Evolutionary conservation across 2,888 invertebrate genomes (phyloP), one percentile per base, ranked within the genome.

Genomic region (Uropetala carovei): DNA sequence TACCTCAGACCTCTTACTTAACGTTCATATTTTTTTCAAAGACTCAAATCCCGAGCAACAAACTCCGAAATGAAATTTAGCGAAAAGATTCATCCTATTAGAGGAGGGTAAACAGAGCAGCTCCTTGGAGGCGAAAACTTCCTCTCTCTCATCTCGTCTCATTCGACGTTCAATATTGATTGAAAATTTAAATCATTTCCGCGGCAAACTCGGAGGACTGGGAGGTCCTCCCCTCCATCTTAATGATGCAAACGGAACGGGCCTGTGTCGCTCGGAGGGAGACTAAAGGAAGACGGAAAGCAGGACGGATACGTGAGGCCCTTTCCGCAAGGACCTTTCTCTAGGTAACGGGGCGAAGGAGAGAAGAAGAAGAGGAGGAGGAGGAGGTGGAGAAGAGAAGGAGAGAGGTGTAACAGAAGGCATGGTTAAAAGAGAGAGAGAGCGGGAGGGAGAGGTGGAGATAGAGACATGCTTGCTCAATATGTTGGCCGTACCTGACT

Each of bases 151-250:
- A 27, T 75, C 75, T 14, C 22, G 75, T 75, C 75, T 75, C 75
- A 75, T 27, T 75, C 75, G 75, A 27, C 75, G 75, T 75, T 75
- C 75, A 75, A 75, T 75, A 75, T 75, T 75, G 75, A 75, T 75
- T 75, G 75, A 75, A 75, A 75, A 75, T 75, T 75, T 75, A 75
- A 75, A 75, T 75, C 75, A 75, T 75, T 75, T 27, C 22, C 16
- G 75, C 13, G 68, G 68, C 68, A 68, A 68, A 68, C 68, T 68
- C 68, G 68, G 68, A 27, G 75, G 5, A 43, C 43, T 43, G 43
- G 75, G 22, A 27, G n/a, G 68, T n/a, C 7, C 11, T 64, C 68
- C 27, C 75, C 75, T 27, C 27, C 75, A 27, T 75, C 75, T 75
- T 75, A 75, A 75, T 75, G 75, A 75, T 75, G 75, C 75, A 75